Evolutionary conservation across 2,888 invertebrate species (phyloP), one percentile per base, ranked within the genome.

Genomic region (Pyrochroa serraticornis): DNA sequence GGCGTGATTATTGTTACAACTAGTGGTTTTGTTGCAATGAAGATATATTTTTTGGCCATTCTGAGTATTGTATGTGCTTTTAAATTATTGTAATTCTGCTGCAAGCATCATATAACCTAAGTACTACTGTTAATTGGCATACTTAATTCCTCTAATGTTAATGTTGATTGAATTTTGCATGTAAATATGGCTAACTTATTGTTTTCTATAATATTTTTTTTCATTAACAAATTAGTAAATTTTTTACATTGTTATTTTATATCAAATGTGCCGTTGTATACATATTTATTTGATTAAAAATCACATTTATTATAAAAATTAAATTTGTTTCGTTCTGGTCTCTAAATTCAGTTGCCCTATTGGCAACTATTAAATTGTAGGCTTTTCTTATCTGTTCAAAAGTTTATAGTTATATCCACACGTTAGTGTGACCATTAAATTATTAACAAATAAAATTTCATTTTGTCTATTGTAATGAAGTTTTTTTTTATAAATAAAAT

Each of bases 181-280:
- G 73, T 74, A 74, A 8, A 74, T 74, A 74, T 22, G 22, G 73
- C 73, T 74, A 72, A 72, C 70, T 74, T 73, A 72, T 71, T 22
- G 22, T 73, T 65, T 69, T 66, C 13, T 48, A 49, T 50, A 38
- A 43, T 22, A 14, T 35, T 54, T 43, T 52, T 57, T 58, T 35
- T 43, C 66, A 65, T 69, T 70, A 70, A 68, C 67, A 65, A 22
- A 22, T 22, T 22, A 56, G 58, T 64, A 63, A 58, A 60, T 60
- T 69, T 68, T 69, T 71, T 71, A 70, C 65, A 66, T 67, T 67
- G 67, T 69, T 68, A 65, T 66, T 65, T 61, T 68, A 64, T 70
- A 66, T 32, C 59, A 63, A 67, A 65, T 46, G 59, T 55, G 54
- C 54, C 56, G 49, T 50, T 50, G 41, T 53, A 53, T 12, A 36